Percentiles rank a stretch among this genome's conserved stretches.
phyloP scores from a whole-genome alignment of 2,888 invertebrate species.

The Noctua comes region DNA sequence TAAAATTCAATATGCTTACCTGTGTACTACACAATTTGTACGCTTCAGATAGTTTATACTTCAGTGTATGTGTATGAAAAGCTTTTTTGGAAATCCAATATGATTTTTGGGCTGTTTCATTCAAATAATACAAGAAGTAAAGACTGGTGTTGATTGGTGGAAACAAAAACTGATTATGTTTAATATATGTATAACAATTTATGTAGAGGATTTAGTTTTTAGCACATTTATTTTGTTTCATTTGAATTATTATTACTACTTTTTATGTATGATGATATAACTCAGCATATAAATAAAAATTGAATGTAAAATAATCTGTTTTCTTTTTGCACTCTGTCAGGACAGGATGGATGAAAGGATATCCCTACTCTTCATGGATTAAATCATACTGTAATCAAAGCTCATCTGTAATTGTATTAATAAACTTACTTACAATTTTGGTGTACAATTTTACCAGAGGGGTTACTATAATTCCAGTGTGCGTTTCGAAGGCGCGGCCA shows the following conservation, averaged over 20 bases:
- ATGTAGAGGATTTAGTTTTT: background rate
- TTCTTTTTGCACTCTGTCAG: background rate
- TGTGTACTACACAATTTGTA: background rate
- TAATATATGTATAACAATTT: constrained; percentile 11
- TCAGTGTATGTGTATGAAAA: background rate
- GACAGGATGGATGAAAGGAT: background rate
- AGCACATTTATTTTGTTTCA: background rate
- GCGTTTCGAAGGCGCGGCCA: no score
- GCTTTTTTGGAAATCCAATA: background rate
- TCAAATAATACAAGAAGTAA: background rate
- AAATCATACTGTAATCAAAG: no score
- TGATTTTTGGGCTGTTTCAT: background rate
- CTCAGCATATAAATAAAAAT: constrained; percentile 21
- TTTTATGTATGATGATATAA: background rate
- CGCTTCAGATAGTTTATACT: background rate
- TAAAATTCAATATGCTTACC: background rate
- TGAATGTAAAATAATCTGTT: background rate
- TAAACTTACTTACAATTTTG: no score
- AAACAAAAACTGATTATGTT: background rate
- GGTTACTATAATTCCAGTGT: no score
- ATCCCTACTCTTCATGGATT: background rate
- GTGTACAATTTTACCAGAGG: no score
- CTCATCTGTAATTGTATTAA: no score
- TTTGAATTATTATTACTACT: constrained; percentile 1
- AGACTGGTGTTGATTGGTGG: background rate